A percentile compares a stretch with the other conserved stretches of the same genome.
Evolutionary conservation across 2,113 vertebrate genomes (phyloP).

Genomic region (Trogon surrucura): DNA sequence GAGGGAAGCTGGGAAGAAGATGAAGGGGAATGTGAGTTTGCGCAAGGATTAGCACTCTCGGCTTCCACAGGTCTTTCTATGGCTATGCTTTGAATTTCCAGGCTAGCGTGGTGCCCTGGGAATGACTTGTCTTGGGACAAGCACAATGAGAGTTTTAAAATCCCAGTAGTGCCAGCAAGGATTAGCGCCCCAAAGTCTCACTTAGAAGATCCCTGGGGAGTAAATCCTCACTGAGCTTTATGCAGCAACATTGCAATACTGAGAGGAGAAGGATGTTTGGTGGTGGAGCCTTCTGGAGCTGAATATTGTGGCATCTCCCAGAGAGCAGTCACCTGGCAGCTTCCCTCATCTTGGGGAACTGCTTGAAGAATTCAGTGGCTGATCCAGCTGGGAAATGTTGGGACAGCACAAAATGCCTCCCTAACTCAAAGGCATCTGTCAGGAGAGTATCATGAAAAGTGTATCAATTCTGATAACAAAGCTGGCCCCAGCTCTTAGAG

Average conservation of each 20-base stretch:
- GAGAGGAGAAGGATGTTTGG: not conserved
- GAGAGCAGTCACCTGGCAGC: not conserved
- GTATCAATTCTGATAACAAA: not conserved
- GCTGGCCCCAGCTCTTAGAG: not conserved
- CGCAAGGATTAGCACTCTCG: rapidly evolving
- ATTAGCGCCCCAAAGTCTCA: not conserved
- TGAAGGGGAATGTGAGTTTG: not conserved
- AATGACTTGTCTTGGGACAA: not conserved
- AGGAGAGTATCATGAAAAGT: not conserved
- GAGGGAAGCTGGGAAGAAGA: not conserved
- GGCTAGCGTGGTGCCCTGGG: not conserved
- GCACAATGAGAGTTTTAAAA: not conserved
- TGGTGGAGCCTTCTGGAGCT: not conserved
- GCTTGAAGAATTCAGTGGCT: not conserved
- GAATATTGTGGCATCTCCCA: not conserved
- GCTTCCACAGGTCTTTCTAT: not conserved
- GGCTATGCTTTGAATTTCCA: not conserved
- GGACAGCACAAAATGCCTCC: not conserved
- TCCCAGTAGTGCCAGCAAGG: not conserved
- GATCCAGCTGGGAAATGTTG: not conserved
- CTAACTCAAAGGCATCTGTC: not conserved
- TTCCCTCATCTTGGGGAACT: not conserved
- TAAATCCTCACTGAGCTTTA: not conserved
- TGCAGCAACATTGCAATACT: not conserved
- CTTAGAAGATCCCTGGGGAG: not conserved